These are phyloP conservation scores for Armadillidium nasatum DNA, from an alignment of 1,140 invertebrate genomes.

Conservation along the genomic window DNA sequence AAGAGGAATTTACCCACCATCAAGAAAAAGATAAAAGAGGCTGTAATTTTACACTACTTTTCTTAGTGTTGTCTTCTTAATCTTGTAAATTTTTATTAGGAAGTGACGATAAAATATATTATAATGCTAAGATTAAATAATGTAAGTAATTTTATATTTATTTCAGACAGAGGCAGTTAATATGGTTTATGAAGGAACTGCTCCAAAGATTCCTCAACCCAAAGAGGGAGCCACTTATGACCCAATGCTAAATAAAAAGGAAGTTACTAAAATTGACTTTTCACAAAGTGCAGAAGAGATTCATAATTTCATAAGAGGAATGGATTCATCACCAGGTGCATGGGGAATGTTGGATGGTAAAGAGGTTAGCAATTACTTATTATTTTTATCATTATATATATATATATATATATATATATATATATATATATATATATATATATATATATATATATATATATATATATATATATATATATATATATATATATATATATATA, in stretches of 20 bases:
- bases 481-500: no score
- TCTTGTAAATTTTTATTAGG: no score
- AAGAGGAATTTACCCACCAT: no score
- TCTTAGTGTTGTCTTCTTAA: no score
- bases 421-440: no score
- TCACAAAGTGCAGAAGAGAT: conserved; percentile 61
- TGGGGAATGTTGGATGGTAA: conserved; percentile 66
- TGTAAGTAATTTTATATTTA: background rate
- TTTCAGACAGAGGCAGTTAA: conserved; percentile 74
- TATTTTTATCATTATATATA: no score
- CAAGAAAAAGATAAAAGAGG: no score
- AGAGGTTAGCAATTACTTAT: conserved; percentile 50
- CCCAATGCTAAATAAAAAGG: conserved; percentile 77
- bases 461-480: no score
- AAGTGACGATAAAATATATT: no score
- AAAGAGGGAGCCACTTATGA: conserved; percentile 89
- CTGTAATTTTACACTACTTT: no score
- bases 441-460: no score
- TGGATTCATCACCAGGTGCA: conserved; percentile 89
- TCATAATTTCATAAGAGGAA: conserved; percentile 89
- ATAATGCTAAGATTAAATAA: background rate
- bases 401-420: no score
- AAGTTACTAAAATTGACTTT: conserved; percentile 73
- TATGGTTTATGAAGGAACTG: conserved; percentile 74
- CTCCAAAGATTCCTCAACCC: conserved; percentile 71